These are phyloP conservation scores for Andrena marginata DNA, from an alignment of 2,888 invertebrate genomes.

Conservation along the genomic window DNA sequence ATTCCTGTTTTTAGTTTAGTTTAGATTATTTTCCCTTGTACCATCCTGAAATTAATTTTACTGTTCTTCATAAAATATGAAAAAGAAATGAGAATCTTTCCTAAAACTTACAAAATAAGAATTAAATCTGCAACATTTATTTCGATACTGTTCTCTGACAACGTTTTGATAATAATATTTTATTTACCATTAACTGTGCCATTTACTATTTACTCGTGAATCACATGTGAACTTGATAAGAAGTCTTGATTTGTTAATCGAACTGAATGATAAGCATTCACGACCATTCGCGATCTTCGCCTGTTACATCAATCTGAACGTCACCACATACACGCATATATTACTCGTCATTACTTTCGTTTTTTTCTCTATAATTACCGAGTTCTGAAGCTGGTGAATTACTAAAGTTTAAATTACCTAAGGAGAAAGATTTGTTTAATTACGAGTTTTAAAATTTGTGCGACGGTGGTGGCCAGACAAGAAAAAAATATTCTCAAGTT, in stretches of 20 bases:
- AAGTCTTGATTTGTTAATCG: background rate
- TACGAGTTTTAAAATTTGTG: constrained; percentile 6
- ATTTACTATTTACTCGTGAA: background rate
- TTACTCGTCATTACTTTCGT: background rate
- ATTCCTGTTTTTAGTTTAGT: too few species aligned
- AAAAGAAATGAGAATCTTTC: background rate
- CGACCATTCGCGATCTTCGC: background rate
- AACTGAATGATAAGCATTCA: background rate
- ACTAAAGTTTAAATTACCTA: background rate
- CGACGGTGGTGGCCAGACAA: background rate
- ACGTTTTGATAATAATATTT: too few species aligned
- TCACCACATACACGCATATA: background rate
- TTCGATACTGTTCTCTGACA: background rate
- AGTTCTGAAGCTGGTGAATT: background rate
- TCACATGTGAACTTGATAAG: background rate
- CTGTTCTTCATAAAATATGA: background rate
- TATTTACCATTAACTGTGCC: too few species aligned
- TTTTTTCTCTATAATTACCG: background rate
- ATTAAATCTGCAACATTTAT: background rate
- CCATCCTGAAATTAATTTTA: too few species aligned
- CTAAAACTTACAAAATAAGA: background rate
- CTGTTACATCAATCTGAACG: background rate
- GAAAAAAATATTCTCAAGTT: constrained; percentile 7
- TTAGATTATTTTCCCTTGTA: too few species aligned
- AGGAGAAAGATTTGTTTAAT: background rate